Conservation (phyloP, 2,888 invertebrate genomes). For the Mythimna impura region DNA sequence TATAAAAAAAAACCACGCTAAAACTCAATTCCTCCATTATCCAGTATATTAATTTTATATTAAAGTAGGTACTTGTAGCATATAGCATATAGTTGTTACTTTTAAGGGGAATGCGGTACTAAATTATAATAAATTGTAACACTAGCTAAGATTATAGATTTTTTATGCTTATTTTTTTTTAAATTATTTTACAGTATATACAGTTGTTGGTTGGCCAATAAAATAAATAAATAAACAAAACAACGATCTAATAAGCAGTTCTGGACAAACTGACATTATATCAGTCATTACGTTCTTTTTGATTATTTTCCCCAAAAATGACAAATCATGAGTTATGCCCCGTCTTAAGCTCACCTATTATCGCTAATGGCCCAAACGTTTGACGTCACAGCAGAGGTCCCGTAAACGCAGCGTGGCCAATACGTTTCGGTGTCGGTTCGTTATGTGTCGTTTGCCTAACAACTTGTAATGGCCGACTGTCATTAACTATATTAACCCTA, state of each 20-base stretch:
- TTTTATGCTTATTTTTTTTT: too few species aligned
- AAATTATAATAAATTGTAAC: too few species aligned
- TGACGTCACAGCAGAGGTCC: constrained; percentile 77
- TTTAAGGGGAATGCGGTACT: too few species aligned
- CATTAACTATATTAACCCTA: constrained; percentile 89
- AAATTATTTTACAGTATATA: too few species aligned
- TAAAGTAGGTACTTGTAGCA: too few species aligned
- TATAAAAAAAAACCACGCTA: constrained; percentile 6
- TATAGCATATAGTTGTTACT: too few species aligned
- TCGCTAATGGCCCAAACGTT: constrained; percentile 62
- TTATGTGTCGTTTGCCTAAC: constrained; percentile 87
- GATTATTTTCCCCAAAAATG: constrained; percentile 1
- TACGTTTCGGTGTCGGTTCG: constrained; percentile 87
- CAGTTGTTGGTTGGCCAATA: too few species aligned
- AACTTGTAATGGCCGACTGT: constrained; percentile 85
- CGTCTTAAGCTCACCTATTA: constrained; percentile 43
- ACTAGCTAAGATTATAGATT: too few species aligned
- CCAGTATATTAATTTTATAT: not conserved
- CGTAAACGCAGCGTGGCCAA: constrained; percentile 86
- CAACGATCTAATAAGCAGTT: not conserved
- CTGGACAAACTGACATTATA: too few species aligned
- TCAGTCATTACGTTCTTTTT: too few species aligned
- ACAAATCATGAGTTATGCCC: constrained; percentile 21
- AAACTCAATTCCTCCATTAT: not conserved
- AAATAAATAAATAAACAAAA: not conserved